Conservation (phyloP, 2,888 invertebrate genomes). For the Pheosia tremula region DNA sequence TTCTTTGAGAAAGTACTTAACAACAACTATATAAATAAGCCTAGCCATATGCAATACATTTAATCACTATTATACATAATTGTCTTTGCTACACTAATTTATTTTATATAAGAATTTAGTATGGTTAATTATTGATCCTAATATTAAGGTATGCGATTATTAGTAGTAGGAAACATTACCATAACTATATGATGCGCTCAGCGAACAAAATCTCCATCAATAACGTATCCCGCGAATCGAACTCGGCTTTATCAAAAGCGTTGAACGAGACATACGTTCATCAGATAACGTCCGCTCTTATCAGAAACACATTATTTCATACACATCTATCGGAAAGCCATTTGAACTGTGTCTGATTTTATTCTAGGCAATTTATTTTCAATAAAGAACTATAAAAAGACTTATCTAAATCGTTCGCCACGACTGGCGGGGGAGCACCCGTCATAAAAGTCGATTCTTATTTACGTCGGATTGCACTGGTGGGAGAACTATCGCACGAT, state of each 20-base stretch:
- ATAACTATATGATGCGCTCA: neutral
- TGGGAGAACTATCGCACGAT: constrained; percentile 48
- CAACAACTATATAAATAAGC: too few species aligned
- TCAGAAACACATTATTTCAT: constrained; percentile 79
- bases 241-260: constrained; percentile 38
- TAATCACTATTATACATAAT: too few species aligned
- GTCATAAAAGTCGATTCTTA: constrained; percentile 79
- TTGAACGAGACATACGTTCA: constrained; percentile 57
- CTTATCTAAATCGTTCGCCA: constrained; percentile 82
- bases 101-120: too few species aligned
- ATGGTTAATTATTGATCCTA: too few species aligned
- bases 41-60: too few species aligned
- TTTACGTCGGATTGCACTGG: constrained; percentile 71
- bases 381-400: constrained; percentile 85
- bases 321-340: constrained; percentile 83
- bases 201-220: constrained; percentile 4
- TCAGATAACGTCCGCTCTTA: constrained; percentile 72
- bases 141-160: too few species aligned
- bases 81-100: too few species aligned
- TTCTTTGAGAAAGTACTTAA: too few species aligned
- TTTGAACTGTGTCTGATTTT: constrained; percentile 80
- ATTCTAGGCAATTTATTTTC: constrained; percentile 85
- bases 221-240: constrained; percentile 30
- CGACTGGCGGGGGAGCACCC: constrained; percentile 70
- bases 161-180: too few species aligned